Base-by-base conservation (phyloP, 2,113 vertebrate species). In the Bubalus kerabau region DNA sequence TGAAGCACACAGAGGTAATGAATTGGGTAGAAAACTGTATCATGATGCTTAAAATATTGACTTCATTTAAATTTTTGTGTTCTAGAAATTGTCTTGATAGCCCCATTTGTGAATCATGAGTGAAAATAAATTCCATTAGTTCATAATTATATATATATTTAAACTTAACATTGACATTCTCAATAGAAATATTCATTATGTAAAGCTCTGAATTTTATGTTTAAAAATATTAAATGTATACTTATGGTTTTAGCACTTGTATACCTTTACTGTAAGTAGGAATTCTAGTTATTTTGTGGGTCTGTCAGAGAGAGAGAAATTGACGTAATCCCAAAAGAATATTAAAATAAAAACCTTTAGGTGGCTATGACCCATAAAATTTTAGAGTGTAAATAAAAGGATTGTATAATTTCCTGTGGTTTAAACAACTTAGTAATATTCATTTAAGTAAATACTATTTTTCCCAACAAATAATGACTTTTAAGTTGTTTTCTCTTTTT, bases 41-140 rank as follows among this genome's bases (percentile, higher is more conserved):
- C 78, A 48, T 62, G 30, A 81, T 71, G 46, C 46, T 91, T 32
- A 76, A 84, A 91, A 14, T 97, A 64, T n/a, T 91, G 57, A 91
- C 26, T 96, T 90, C 32, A 50, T 94, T 93, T n/a, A 46, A 62
- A 87, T 92, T 96, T 94, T 95, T n/a, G 28, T 76, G 81, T 90
- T 96, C 76, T 94, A 52, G 40, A 91, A 92, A 78, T 95, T 93
- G 30, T 50, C 48, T 87, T 90, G 48, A 54, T 92, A 93, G 50
- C 19, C 46, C 46, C 43, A 12, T 91, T 91, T 83, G 23, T 74
- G 62, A 91, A 80, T 93, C 78, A 64, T 6, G 24, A 90, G 16
- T 87, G 32, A 87, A 90, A 82, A 87, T 90, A 76, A 92, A 46
- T 90, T 94, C 3, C 10, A 54, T 78, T 95, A 93, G 48, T 48